A percentile compares a stretch with the other conserved stretches of the same genome.
These are phyloP conservation scores for Semaprochilodus insignis DNA, from an alignment of 2,797 vertebrate genomes.

Conservation along the genomic window DNA sequence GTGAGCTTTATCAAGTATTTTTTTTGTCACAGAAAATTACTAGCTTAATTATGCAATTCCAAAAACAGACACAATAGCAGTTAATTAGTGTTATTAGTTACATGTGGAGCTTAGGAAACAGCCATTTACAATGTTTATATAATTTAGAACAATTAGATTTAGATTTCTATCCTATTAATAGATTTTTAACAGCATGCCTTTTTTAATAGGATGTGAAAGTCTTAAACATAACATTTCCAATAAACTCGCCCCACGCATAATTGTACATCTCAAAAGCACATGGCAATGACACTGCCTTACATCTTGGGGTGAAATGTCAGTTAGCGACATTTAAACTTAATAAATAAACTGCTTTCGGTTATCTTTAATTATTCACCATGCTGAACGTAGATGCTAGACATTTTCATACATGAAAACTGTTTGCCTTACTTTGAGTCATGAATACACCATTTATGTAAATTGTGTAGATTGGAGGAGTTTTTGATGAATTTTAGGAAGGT, in stretches of 20 bases:
- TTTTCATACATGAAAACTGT: no score
- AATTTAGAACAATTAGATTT: neutral
- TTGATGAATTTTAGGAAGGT: no score
- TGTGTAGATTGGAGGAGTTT: no score
- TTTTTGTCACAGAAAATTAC: constrained; percentile 36
- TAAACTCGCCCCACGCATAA: neutral
- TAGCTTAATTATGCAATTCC: constrained; percentile 40
- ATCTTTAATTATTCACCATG: neutral
- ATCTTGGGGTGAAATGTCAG: neutral
- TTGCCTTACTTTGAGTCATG: no score
- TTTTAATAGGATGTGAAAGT: neutral
- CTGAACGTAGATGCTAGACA: no score
- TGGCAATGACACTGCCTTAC: neutral
- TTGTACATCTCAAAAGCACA: neutral
- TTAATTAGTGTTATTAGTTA: constrained; percentile 45
- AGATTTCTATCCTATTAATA: neutral
- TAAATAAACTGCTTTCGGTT: neutral
- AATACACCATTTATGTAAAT: no score
- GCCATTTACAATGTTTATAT: neutral
- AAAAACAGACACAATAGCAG: constrained; percentile 37
- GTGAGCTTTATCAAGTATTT: constrained; percentile 24
- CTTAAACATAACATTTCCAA: neutral
- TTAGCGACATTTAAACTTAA: neutral
- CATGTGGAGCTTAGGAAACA: constrained; percentile 2
- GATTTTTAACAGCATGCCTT: neutral